Evolutionary conservation across 2,113 vertebrate genomes (phyloP).

Genomic region (Glaucidium brasilianum): DNA sequence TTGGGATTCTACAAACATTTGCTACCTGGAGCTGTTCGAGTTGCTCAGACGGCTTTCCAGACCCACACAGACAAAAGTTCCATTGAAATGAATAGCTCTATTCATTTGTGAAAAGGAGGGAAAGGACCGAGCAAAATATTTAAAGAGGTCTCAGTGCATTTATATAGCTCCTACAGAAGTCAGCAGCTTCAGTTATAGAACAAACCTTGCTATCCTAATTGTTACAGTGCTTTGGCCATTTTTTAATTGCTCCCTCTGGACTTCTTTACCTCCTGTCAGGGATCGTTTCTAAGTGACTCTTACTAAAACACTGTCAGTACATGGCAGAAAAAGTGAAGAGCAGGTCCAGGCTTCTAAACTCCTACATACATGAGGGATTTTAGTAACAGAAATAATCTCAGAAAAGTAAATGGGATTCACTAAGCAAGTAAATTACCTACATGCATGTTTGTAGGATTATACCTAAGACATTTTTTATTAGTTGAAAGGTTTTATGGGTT

Average conservation of each 20-base stretch:
- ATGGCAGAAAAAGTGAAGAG: conserved; percentile 18
- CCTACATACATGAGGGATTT: not conserved
- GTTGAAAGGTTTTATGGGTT: not conserved
- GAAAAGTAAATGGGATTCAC: not conserved
- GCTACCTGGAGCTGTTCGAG: conserved; percentile 55
- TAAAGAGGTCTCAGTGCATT: conserved; percentile 61
- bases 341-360: not conserved
- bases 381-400: not conserved
- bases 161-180: conserved; percentile 47
- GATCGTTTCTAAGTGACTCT: not conserved
- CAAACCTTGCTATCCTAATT: conserved; percentile 36
- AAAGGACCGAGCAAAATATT: conserved; percentile 20
- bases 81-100: conserved; percentile 72
- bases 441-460: not conserved
- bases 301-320: conserved; percentile 32
- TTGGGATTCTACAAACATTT: conserved; percentile 62
- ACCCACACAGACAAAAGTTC: conserved; percentile 51
- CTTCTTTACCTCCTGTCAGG: not conserved
- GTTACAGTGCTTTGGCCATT: conserved; percentile 16
- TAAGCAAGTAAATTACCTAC: not conserved
- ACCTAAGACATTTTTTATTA: not conserved
- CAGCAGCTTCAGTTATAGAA: conserved; percentile 44
- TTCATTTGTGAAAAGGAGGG: conserved; percentile 47
- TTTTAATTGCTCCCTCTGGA: conserved; percentile 37
- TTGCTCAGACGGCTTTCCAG: conserved; percentile 58